phyloP scores from a whole-genome alignment of 2,113 vertebrate species.

The Rhineura floridana region DNA sequence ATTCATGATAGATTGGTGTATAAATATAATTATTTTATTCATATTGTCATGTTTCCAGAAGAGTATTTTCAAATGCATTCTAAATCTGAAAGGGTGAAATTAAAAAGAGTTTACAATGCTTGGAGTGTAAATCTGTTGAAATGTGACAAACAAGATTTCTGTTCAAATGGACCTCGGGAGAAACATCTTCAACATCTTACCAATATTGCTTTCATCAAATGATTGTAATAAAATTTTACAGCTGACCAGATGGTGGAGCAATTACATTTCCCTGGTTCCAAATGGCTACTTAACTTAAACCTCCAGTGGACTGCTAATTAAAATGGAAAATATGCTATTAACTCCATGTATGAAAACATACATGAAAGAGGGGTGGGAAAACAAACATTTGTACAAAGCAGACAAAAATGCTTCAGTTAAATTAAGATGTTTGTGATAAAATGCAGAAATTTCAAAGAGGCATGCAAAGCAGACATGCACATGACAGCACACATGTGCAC shows the following conservation, averaged over 20 bases:
- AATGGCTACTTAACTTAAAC: slow-evolving; percentile 72
- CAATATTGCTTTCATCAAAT: slow-evolving; percentile 53
- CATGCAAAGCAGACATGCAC: not conserved
- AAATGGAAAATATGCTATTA: slow-evolving; percentile 57
- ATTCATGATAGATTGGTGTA: not conserved
- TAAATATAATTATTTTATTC: not conserved
- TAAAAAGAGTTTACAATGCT: not conserved
- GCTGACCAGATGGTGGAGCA: slow-evolving; percentile 85
- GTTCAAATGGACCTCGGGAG: slow-evolving; percentile 16
- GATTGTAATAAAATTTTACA: slow-evolving; percentile 74
- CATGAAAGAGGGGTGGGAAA: slow-evolving; percentile 44
- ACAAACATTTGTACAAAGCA: slow-evolving; percentile 21
- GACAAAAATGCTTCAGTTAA: slow-evolving; percentile 22
- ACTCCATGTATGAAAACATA: slow-evolving; percentile 41
- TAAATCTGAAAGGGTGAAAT: slow-evolving; percentile 1
- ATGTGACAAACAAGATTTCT: slow-evolving; percentile 6
- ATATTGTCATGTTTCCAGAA: not conserved
- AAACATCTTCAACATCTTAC: slow-evolving; percentile 16
- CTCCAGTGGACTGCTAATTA: slow-evolving; percentile 67
- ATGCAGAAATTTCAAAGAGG: slow-evolving; percentile 1
- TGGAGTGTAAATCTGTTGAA: not conserved
- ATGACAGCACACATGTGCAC: too few relatives aligned
- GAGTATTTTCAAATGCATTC: not conserved
- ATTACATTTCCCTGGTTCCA: slow-evolving; percentile 78
- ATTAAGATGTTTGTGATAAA: not conserved